Evolutionary conservation across 2,113 vertebrate species (phyloP).

Genomic region (Hassar affinis): DNA sequence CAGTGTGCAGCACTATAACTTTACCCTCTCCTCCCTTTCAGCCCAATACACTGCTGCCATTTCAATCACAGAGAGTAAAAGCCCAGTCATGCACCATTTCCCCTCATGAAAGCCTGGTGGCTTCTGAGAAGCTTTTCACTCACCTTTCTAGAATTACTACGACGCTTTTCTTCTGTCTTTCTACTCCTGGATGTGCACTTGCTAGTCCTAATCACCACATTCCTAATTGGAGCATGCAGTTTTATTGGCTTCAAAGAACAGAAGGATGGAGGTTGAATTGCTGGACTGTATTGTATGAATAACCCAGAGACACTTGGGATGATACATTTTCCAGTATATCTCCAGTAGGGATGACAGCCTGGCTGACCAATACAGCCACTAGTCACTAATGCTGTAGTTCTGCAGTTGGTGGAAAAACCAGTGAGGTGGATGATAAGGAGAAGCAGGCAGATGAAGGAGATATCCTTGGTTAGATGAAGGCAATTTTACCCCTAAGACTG

Average conservation of each 20-base stretch:
- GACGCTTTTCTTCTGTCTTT: slow-evolving; percentile 17
- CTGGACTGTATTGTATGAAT: not conserved
- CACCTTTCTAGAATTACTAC: slow-evolving; percentile 32
- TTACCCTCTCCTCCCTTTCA: slow-evolving; percentile 13
- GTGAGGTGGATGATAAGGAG: not conserved
- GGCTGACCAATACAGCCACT: not conserved
- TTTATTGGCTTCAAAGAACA: not conserved
- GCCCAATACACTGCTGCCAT: slow-evolving; percentile 29
- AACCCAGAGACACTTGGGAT: not conserved
- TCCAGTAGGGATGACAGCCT: not conserved
- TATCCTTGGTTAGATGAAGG: not conserved
- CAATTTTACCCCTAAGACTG: too few species aligned
- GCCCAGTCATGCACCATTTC: slow-evolving; percentile 53
- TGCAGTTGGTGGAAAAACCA: not conserved
- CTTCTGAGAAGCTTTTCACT: slow-evolving; percentile 49
- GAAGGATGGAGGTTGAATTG: not conserved
- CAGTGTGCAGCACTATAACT: slow-evolving; percentile 27
- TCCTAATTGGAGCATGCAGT: slow-evolving; percentile 11
- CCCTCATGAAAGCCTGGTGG: slow-evolving; percentile 50
- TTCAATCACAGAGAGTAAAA: slow-evolving; percentile 50
- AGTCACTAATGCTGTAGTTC: not conserved
- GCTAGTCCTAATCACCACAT: slow-evolving; percentile 6
- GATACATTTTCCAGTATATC: not conserved
- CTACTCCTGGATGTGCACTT: not conserved
- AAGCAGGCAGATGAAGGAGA: not conserved